Evolutionary conservation across 2,888 invertebrate species (phyloP), one percentile per base, ranked within the genome.

Genomic region (Lydus trimaculatus): DNA sequence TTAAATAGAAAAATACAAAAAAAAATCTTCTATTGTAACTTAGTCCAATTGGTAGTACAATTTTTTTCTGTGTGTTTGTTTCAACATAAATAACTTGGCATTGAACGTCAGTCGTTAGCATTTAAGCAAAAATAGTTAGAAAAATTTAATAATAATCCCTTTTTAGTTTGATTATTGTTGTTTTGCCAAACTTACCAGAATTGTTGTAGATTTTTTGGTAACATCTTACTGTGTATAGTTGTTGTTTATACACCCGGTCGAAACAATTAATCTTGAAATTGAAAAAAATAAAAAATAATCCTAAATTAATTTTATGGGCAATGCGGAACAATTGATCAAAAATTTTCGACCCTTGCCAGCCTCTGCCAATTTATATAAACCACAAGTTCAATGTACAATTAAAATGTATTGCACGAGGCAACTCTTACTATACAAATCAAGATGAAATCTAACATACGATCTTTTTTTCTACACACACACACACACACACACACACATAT

Each of bases 321-420:
- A 48, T 48, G 48, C 48, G 48, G 48, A 48, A 48, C 48, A 23
- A 36, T 36, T 36, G 36, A 1, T 20, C 2, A 8, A 48, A 48
- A 48, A 48, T 11, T 48, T 8, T 20, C 20, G 36, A 0, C 48
- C 11, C 1, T 9, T 9, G 20, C 20, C 17, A 8, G 43, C 43
- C 17, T n/a, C n/a, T 5, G 8, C 43, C 48, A 48, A 48, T 48
- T 48, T 20, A 48, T 20, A n/a, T n/a, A n/a, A n/a, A n/a, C n/a
- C n/a, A n/a, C 48, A 48, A 48, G 48, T 48, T 48, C 48, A 48
- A 48, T 48, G 48, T 20, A 48, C 48, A 48, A 48, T 48, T 48
- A 48, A 23, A 48, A 48, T 20, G 48, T n/a, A 43, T 48, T 48
- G 48, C 48, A 48, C 48, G 48, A 48, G 20, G 48, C 20, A 17